Evolutionary conservation across 2,888 invertebrate genomes (phyloP).

Genomic region (Conus canariensis): DNA sequence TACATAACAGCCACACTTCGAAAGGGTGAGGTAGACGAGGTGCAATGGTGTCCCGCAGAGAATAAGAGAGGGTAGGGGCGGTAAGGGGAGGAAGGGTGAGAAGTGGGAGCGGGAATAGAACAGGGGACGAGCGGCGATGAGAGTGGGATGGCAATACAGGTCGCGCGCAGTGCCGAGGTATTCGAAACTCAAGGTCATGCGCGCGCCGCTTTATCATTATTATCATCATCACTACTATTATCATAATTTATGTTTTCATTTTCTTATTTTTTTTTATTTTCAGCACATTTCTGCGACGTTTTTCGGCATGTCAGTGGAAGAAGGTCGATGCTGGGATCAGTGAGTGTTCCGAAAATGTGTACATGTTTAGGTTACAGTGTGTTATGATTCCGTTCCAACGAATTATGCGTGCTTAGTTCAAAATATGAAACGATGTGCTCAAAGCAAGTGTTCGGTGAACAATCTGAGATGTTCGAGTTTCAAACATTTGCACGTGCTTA

Average conservation of each 20-base stretch:
- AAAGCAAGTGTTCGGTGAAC: too few relatives aligned
- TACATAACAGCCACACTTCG: too few relatives aligned
- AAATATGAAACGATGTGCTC: too few relatives aligned
- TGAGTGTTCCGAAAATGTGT: too few relatives aligned
- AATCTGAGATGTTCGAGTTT: not conserved
- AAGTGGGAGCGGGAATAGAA: not conserved
- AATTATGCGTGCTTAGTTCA: too few relatives aligned
- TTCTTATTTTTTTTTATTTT: not conserved
- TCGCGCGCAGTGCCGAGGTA: not conserved
- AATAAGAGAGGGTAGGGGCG: not conserved
- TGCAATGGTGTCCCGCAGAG: not conserved
- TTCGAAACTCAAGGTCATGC: conserved; percentile 5
- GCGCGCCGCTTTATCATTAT: not conserved
- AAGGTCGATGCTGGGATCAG: not conserved
- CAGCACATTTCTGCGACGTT: not conserved
- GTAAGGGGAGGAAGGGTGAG: not conserved
- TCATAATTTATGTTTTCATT: too few relatives aligned
- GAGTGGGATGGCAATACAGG: not conserved
- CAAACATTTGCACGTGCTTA: not conserved
- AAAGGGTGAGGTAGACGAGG: too few relatives aligned
- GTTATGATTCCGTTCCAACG: too few relatives aligned
- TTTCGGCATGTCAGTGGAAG: not conserved
- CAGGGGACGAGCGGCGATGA: not conserved
- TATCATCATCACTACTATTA: too few relatives aligned
- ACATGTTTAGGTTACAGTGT: too few relatives aligned